phyloP scores from a whole-genome alignment of 2,797 vertebrate genomes.

The Phalloptychus januarius region DNA sequence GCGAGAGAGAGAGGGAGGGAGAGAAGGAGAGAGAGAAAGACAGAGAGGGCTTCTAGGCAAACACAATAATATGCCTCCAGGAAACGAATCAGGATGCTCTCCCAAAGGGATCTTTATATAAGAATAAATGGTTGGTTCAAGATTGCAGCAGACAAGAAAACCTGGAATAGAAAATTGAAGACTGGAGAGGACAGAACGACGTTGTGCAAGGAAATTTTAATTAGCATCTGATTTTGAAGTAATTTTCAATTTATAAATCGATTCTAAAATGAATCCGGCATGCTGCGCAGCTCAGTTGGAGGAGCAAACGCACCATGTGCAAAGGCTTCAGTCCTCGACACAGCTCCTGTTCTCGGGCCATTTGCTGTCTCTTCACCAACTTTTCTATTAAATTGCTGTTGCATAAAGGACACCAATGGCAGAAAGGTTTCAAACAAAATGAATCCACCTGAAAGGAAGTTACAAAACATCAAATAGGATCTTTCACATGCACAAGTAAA shows the following conservation, averaged over 20 bases:
- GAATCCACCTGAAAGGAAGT: not conserved
- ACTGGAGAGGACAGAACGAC: not conserved
- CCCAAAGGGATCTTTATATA: conserved; percentile 41
- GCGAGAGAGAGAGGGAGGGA: conserved; percentile 43
- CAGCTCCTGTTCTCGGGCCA: not conserved
- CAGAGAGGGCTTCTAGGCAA: conserved; percentile 54
- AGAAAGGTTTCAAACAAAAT: not conserved
- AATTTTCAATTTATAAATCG: conserved; percentile 29
- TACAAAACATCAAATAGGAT: not conserved
- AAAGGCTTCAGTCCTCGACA: not conserved
- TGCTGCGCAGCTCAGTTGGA: not conserved
- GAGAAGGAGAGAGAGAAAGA: conserved; percentile 46
- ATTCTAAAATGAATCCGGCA: conserved; percentile 22
- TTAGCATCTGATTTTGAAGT: not conserved
- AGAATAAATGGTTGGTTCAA: conserved; percentile 37
- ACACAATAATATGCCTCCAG: conserved; percentile 56
- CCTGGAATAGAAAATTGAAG: not conserved
- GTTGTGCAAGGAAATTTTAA: conserved; percentile 12
- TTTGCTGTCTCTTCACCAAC: not conserved
- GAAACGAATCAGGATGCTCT: conserved; percentile 54
- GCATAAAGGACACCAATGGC: not conserved
- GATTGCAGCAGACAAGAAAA: conserved; percentile 18
- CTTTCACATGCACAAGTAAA: not conserved
- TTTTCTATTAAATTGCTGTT: not conserved
- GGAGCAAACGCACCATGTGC: not conserved